Base-by-base conservation (phyloP, 2,797 vertebrate genomes). In the Emys orbicularis region DNA sequence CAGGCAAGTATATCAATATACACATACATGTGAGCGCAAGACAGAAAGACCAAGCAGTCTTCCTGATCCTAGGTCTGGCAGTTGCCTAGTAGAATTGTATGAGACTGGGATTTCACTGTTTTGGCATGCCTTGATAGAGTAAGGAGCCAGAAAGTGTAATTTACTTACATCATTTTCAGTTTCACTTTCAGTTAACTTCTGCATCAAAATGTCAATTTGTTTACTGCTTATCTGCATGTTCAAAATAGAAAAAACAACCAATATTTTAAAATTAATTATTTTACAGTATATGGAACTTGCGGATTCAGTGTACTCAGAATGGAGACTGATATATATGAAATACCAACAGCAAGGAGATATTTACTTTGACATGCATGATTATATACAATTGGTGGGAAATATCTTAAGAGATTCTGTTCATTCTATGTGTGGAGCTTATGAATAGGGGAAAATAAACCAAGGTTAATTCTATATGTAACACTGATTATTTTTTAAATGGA, bases 171-270 rank as follows among this genome's bases (percentile, higher is more conserved):
- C 47, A 93, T 98, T 99, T 97, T 98, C 98, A 94, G 68, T 97
- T 96, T 99, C 98, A 21, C 95, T 98, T 95, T 98, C 97, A 87
- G 87, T 96, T 96, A 99, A 97, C 92, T 98, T 98, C 87, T 98
- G 96, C 83, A 97, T 86, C 94, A 99, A 98, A 72, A 91, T 81
- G 29, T 98, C 97, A 77, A 97, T 96, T 47, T 97, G 97, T 93
- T 91, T 95, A 80, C 95, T 96, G 87, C 92, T 93, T 44, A 94
- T 85, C 99, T 99, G 87, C 79, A 95, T 95, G 84, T 93, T 5
- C 49, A 92, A 95, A 94, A 47, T 52, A 86, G n/a, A 5, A 89
- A 91, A 90, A 2, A 79, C 44, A 37, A 37, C 68, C 83, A 50
- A 72, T 87, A 34, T 82, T 5, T 85, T 87, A 16, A 1, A 1